Evolutionary conservation across 2,888 invertebrate species (phyloP).

Genomic region (Eupithecia subfuscata): DNA sequence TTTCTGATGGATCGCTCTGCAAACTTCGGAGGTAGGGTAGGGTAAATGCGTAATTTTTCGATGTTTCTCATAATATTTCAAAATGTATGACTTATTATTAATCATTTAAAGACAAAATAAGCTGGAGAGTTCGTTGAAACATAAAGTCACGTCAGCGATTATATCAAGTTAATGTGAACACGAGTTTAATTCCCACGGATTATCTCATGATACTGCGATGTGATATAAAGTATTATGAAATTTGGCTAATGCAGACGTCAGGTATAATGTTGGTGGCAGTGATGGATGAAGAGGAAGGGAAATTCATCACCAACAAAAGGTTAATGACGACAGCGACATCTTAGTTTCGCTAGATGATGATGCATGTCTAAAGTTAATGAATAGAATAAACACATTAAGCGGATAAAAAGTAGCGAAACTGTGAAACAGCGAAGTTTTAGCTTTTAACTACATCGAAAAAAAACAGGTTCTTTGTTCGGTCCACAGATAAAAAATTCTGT

Average conservation of each 20-base stretch:
- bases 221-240: conserved; percentile 36
- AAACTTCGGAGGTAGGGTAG: too few relatives aligned
- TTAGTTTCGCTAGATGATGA: conserved; percentile 34
- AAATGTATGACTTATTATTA: too few relatives aligned
- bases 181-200: conserved; percentile 42
- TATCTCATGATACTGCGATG: conserved; percentile 31
- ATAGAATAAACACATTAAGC: conserved; percentile 22
- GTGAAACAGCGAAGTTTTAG: background rate
- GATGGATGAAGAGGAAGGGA: conserved; percentile 46
- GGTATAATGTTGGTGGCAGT: conserved; percentile 42
- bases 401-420: background rate
- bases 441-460: background rate
- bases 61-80: too few relatives aligned
- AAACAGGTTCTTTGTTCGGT: too few relatives aligned
- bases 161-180: conserved; percentile 37
- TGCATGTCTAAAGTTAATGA: conserved; percentile 16
- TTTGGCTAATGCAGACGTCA: conserved; percentile 38
- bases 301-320: conserved; percentile 53
- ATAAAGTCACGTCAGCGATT: conserved; percentile 40
- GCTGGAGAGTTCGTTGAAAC: background rate
- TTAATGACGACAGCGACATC: conserved; percentile 48
- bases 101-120: background rate
- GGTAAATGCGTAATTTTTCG: too few relatives aligned
- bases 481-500: background rate
- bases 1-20: too few relatives aligned